Evolutionary conservation across 2,113 vertebrate genomes (phyloP).

Genomic region (Hypocryptadius cinnamomeus): DNA sequence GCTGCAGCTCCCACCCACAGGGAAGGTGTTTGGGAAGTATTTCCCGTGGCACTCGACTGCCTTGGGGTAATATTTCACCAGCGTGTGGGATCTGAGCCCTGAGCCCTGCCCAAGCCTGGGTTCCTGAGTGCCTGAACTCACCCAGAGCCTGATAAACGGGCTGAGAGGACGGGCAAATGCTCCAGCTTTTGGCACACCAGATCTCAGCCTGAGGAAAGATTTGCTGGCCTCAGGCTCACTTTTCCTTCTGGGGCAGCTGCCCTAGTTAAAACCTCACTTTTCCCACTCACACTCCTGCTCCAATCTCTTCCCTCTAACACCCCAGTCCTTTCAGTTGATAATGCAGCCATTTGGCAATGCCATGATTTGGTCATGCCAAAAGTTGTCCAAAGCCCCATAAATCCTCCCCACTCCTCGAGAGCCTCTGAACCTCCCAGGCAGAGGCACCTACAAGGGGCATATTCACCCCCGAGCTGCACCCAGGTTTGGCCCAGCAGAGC

Average conservation of each 20-base stretch:
- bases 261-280: background rate
- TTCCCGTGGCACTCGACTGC: background rate
- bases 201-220: background rate
- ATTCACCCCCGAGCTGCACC: background rate
- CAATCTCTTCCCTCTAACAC: fast-evolving
- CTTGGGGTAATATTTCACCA: background rate
- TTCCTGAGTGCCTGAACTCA: fast-evolving
- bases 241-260: background rate
- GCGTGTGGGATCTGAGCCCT: background rate
- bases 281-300: background rate
- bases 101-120: background rate
- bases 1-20: fast-evolving
- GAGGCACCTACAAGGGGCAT: fast-evolving
- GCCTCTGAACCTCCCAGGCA: background rate
- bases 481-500: background rate
- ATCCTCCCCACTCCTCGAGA: fast-evolving
- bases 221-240: background rate
- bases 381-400: background rate
- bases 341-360: fast-evolving
- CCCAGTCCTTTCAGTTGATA: background rate
- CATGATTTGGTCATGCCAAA: background rate
- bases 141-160: fast-evolving
- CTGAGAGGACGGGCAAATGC: fast-evolving
- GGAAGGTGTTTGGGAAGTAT: background rate
- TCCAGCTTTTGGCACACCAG: background rate